These are phyloP conservation scores for Hirtodrosophila histrioides DNA, from an alignment of 2,888 invertebrate genomes.

Conservation along the genomic window DNA sequence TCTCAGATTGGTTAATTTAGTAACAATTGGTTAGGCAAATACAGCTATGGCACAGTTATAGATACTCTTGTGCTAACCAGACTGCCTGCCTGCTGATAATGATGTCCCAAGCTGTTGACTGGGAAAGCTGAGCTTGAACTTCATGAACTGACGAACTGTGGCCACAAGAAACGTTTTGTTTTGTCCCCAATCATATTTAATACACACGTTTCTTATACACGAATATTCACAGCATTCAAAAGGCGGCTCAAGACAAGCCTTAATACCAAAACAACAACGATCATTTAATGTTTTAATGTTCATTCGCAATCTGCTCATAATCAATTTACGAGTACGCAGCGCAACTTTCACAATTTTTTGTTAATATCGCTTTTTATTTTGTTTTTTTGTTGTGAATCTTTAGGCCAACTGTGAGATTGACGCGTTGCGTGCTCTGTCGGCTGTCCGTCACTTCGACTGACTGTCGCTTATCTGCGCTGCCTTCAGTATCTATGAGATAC, in stretches of 20 bases:
- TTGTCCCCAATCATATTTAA: constrained; percentile 12
- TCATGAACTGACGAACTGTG: background rate
- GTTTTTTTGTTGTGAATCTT: background rate
- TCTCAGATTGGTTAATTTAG: constrained; percentile 68
- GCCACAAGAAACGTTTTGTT: too few relatives aligned
- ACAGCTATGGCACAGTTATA: constrained; percentile 41
- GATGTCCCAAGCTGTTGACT: constrained; percentile 6
- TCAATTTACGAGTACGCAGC: constrained; percentile 68
- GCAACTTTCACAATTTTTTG: constrained; percentile 69
- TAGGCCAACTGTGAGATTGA: constrained; percentile 24
- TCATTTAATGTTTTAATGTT: constrained; percentile 42
- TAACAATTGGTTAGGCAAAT: constrained; percentile 53
- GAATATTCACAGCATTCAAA: constrained; percentile 29
- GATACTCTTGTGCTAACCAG: background rate
- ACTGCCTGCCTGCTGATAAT: too few relatives aligned
- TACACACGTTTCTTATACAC: constrained; percentile 41
- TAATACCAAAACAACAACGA: constrained; percentile 5
- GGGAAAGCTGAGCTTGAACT: background rate
- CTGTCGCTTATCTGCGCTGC: constrained; percentile 51
- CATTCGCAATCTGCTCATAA: constrained; percentile 68
- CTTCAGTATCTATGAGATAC: constrained; percentile 42
- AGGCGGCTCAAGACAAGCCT: constrained; percentile 21
- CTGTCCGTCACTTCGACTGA: constrained; percentile 40
- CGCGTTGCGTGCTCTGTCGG: constrained; percentile 34
- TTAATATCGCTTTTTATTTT: constrained; percentile 30